These are phyloP conservation scores for Jaculus jaculus DNA, from an alignment of 2,113 vertebrate species.

Conservation along the genomic window DNA sequence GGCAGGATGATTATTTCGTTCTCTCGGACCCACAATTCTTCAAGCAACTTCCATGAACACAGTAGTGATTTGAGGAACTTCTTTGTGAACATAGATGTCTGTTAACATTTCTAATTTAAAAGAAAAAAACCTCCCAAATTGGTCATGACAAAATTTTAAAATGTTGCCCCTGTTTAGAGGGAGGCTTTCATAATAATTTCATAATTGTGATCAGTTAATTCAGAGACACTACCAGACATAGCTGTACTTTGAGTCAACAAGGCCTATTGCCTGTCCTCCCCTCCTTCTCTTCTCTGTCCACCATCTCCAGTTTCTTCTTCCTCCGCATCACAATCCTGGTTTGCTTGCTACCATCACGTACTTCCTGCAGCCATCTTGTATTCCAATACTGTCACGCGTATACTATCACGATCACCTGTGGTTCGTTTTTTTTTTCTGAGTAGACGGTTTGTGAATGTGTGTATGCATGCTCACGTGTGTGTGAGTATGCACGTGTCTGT, in stretches of 20 bases:
- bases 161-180: background rate
- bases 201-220: background rate
- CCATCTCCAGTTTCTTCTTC: background rate
- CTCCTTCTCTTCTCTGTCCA: background rate
- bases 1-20: background rate
- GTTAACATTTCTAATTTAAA: no score
- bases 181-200: background rate
- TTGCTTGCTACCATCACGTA: background rate
- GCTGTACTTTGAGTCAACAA: background rate
- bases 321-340: no score
- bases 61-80: background rate
- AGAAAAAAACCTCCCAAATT: no score
- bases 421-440: no score
- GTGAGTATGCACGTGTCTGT: no score
- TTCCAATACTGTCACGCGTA: background rate
- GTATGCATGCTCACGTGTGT: no score
- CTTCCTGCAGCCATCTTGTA: background rate
- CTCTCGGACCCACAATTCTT: background rate
- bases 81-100: no score
- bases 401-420: background rate
- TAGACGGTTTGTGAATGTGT: no score
- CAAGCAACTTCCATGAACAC: background rate
- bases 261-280: fast-evolving
- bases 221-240: background rate
- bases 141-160: background rate